Base-by-base conservation (phyloP, 2,797 vertebrate species). In the Sebastes iracundus region DNA sequence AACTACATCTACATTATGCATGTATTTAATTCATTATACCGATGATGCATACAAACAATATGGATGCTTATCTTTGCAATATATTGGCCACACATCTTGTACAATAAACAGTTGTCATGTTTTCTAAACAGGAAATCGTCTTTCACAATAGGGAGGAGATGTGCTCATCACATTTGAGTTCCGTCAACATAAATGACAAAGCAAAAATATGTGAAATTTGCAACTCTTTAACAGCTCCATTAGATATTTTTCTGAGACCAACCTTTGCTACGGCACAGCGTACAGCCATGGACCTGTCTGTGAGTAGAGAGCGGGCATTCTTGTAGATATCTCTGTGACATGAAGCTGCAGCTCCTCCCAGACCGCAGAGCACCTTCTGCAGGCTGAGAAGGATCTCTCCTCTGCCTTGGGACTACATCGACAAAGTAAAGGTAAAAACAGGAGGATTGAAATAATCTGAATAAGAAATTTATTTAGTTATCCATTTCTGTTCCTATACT, bases 301-400 rank as follows among this genome's bases (percentile, higher is more conserved):
- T 99, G 86, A 99, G 93, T 12, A 99, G 94, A 49, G 98, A 98
- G n/a, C 98, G 96, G 4, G 98, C 97, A 4, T 98, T 99, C 94
- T 99, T 99, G 86, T 99, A 99, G 92, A 99, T 99, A 72, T 99
- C 99, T 77, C 98, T 96, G 90, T 99, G 98, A 88, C 97, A 99
- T 56, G 98, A 99, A 30, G 99, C 96, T 73, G 99, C 99, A 25
- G 99, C 98, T 56, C 97, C 97, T 10, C 98, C 98, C 7, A 99
- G 95, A 6, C 99, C 99, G 18, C 85, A 96, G 9, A 99, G 96
- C 46, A 99, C 97, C 86, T 99, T 99, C 96, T 98, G 98, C 56
- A 99, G 94, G 82, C 98, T 99, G 94, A 99, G 96, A 60, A 99
- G 96, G 85, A 99, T 99, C 95, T 99, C 99, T 87, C 97, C 97